Evolutionary conservation across 2,888 invertebrate species (phyloP), one percentile per base, ranked within the genome.

Genomic region (Ypsolopha sequella): DNA sequence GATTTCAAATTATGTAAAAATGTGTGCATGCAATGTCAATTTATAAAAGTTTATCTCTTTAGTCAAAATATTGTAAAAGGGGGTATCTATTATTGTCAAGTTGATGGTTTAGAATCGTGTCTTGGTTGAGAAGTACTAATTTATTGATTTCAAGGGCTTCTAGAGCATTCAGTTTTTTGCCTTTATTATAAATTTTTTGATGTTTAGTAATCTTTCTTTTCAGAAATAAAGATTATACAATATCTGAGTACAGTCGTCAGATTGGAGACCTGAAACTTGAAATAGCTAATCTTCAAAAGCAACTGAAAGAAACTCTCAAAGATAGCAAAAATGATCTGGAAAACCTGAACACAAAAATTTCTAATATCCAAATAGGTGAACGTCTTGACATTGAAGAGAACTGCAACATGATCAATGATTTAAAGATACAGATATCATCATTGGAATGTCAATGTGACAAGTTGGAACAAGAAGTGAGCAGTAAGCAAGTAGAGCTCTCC

Each of bases 201-300:
- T 24, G 24, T 24, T 24, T 24, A 4, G 4, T 4, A 24, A 3
- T 24, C 24, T 47, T 44, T 50, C 41, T 51, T 71, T 75, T 45
- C 61, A 86, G 86, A 56, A 86, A 86, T 55, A 86, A 86, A 59
- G 80, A 86, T 57, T 68, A 76, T 41, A 81, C 85, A 50, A 80
- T 86, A 54, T 56, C 60, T 41, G 86, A 86, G 61, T 81, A 80
- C 53, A 75, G 71, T 51, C 80, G 74, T 63, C 81, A 81, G 61
- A 81, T 86, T 60, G 81, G 86, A 58, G 84, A 86, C 50, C 65
- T 81, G 2, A 81, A 78, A 67, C 66, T 60, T 63, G 74, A 76
- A 60, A 73, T 85, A 52, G 69, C 70, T 35, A 57, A 56, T 46
- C 61, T 86, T 34, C 72, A 75, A 59, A 64, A 62, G 36, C 62